Conservation (phyloP, 2,888 invertebrate species). For the Macrophya alboannulata region DNA sequence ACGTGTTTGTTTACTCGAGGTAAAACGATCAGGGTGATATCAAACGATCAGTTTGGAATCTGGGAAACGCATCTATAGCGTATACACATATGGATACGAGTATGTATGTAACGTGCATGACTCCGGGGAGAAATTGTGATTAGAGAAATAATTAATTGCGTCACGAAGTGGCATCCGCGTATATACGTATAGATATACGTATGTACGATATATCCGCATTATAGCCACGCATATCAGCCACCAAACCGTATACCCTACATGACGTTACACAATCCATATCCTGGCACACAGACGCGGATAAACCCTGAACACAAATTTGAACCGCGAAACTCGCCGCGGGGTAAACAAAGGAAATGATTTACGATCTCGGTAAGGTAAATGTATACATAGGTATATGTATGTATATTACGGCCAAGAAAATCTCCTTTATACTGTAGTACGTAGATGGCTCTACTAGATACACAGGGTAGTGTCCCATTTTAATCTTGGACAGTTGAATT, state of each 20-base stretch:
- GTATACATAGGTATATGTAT: not conserved
- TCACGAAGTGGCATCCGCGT: conserved; percentile 1
- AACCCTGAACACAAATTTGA: not conserved
- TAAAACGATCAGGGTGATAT: not conserved
- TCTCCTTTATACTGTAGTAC: not conserved
- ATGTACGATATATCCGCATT: not conserved
- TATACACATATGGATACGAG: no score
- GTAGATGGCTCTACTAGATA: not conserved
- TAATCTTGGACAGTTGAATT: no score
- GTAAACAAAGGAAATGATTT: conserved; percentile 46
- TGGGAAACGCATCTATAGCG: not conserved
- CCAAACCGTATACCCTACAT: not conserved
- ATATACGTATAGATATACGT: no score
- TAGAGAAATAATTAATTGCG: not conserved
- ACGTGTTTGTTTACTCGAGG: not conserved
- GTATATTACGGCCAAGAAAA: not conserved
- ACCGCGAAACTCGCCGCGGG: not conserved
- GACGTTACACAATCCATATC: not conserved
- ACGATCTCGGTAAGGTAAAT: not conserved
- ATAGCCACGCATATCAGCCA: not conserved
- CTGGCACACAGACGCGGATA: not conserved
- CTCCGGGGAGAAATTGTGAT: no score
- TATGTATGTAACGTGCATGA: no score
- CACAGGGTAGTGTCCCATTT: no score
- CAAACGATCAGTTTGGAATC: not conserved